Evolutionary conservation across 2,888 invertebrate genomes (phyloP), one percentile per base, ranked within the genome.

Genomic region (Diaperis boleti): DNA sequence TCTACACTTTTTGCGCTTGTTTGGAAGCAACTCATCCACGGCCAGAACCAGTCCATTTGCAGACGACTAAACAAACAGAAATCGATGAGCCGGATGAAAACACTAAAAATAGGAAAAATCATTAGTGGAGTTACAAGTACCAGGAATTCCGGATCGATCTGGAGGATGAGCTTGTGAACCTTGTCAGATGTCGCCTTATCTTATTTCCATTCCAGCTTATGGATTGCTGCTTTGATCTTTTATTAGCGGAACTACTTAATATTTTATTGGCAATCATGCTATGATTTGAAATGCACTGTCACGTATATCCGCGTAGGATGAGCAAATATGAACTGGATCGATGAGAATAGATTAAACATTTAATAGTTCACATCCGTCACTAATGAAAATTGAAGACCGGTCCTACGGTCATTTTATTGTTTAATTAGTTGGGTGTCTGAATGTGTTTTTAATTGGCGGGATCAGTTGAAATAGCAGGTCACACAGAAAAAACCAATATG

Each of bases 281-380:
- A n/a, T 39, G 15, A 18, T 39, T 39, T 15, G 17, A 39, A 13
- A 15, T 39, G 39, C 15, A 2, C 15, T 39, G 39, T 39, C 39
- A 39, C 39, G 39, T 39, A 39, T 11, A 39, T 20, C 22, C 22
- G 10, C 20, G 20, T 2, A 18, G 4, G 3, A 44, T n/a, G 44
- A 18, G 22, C 22, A 22, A 44, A 44, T 22, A 44, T 39, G n/a
- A 39, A 39, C 17, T 17, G 39, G 15, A 39, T 39, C 15, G 39
- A 39, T 39, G 15, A 11, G 39, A 10, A 15, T 17, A 39, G 39
- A 39, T 39, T 39, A 17, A 39, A 39, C 39, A 39, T 39, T 39
- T 39, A 39, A 39, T 13, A 39, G 39, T 8, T 39, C 15, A 44
- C n/a, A 11, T n/a, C 22, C 2, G 44, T 13, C 7, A n/a, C 15